Conservation (phyloP, 2,888 invertebrate species). For the Sericinus montela region DNA sequence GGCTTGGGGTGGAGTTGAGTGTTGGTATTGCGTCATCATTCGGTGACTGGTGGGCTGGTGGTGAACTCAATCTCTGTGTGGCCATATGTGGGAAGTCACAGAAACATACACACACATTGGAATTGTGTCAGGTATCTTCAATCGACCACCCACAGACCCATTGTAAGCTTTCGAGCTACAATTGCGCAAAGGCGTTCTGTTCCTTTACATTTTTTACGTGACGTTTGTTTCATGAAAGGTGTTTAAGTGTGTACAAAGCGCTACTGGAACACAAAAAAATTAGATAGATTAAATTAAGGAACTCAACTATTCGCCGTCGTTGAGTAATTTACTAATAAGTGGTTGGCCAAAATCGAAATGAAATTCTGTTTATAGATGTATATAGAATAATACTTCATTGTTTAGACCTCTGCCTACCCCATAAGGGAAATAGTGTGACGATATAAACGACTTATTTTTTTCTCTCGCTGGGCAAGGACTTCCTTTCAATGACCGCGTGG, state of each 20-base stretch:
- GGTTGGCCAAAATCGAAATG: not conserved
- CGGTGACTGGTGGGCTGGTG: too few species aligned
- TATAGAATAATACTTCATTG: too few species aligned
- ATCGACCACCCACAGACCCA: conserved; percentile 19
- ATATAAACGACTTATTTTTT: too few species aligned
- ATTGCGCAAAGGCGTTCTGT: conserved; percentile 21
- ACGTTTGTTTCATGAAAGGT: conserved; percentile 4
- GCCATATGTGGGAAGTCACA: not conserved
- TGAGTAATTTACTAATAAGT: not conserved
- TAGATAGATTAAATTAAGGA: not conserved
- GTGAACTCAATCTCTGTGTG: too few species aligned
- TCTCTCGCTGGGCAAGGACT: too few species aligned
- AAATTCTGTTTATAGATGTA: too few species aligned
- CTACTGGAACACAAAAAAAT: conserved; percentile 11
- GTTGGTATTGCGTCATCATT: too few species aligned
- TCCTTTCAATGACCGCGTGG: too few species aligned
- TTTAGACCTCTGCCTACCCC: too few species aligned
- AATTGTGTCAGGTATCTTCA: not conserved
- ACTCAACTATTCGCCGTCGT: not conserved
- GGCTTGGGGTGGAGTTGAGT: too few species aligned
- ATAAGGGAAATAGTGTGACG: too few species aligned
- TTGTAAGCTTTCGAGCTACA: conserved; percentile 16
- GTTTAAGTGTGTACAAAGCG: not conserved
- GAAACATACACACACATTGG: not conserved
- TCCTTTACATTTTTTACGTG: conserved; percentile 9